These are phyloP conservation scores for Drosophila sulfurigaster DNA, from an alignment of 1,140 invertebrate species.

Conservation along the genomic window DNA sequence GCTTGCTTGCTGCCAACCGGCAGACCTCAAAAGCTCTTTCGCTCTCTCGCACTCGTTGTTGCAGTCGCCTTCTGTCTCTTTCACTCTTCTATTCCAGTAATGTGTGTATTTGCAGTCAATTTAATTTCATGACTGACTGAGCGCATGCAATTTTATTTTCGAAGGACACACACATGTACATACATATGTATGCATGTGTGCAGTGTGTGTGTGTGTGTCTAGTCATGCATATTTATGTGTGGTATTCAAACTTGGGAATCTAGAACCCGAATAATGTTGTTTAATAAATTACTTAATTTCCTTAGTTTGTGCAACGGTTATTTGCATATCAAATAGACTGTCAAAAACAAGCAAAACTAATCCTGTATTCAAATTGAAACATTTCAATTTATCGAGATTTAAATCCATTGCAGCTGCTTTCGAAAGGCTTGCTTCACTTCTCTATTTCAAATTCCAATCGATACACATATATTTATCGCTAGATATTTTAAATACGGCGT, in stretches of 20 bases:
- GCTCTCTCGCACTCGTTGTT: slow-evolving; percentile 3
- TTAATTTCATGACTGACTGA: slow-evolving; percentile 85
- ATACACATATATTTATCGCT: neutral
- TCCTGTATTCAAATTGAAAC: neutral
- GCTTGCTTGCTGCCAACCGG: slow-evolving; percentile 31
- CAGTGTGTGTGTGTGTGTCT: slow-evolving; percentile 9
- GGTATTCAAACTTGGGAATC: slow-evolving; percentile 43
- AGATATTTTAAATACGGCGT: neutral
- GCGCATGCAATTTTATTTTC: slow-evolving; percentile 81
- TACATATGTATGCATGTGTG: neutral
- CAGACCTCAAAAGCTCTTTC: slow-evolving; percentile 26
- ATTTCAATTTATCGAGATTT: neutral
- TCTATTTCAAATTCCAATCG: neutral
- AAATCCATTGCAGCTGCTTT: neutral
- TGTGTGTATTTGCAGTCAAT: slow-evolving; percentile 84
- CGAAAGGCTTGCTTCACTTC: neutral
- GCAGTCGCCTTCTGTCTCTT: slow-evolving; percentile 14
- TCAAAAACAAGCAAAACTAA: neutral
- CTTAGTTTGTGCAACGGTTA: slow-evolving; percentile 17
- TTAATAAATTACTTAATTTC: slow-evolving; percentile 75
- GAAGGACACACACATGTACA: slow-evolving; percentile 67
- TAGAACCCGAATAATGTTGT: slow-evolving; percentile 56
- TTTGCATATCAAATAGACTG: neutral
- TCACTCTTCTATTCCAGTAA: slow-evolving; percentile 32
- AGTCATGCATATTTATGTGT: slow-evolving; percentile 61